Evolutionary conservation across 1,140 invertebrate species (phyloP), one percentile per base, ranked within the genome.

Genomic region (Branchinecta lynchi): DNA sequence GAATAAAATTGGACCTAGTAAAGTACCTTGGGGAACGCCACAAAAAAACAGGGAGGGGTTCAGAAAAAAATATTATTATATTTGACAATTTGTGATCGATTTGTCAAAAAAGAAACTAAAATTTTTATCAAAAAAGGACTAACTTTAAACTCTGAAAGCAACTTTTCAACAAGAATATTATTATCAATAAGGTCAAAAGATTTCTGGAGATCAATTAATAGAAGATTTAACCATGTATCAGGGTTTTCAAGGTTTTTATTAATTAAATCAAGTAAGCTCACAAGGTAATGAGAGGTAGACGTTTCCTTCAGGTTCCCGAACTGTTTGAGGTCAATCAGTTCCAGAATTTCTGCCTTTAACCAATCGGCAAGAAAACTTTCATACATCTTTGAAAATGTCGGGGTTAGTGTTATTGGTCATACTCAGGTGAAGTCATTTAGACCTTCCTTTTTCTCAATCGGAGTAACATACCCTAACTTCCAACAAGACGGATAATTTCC

Each of bases 391-490:
- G 46, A 51, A n/a, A 51, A 51, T 9, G n/a, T n/a, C n/a, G n/a
- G 46, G 46, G 46, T 51, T n/a, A 51, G n/a, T 9, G 46, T 51
- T 9, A 51, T 51, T 51, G 46, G 46, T 51, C 46, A n/a, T 51
- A 51, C 46, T 51, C 46, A 9, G n/a, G 46, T 51, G 46, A 51
- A 51, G n/a, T 51, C 46, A 51, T 51, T 51, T n/a, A 51, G 46
- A n/a, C 46, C 46, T 51, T n/a, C 46, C 46, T 51, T 51, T n/a
- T 51, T 51, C n/a, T 51, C 9, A n/a, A 51, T 51, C n/a, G 46
- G 46, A 51, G 46, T 51, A 51, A 51, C n/a, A 51, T 51, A 51
- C 9, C 46, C 46, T n/a, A 51, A n/a, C 46, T n/a, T 51, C 46
- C 46, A 51, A n/a, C 46, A 51, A 9, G 9, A 51, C 46, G 46